Evolutionary conservation across 1,140 invertebrate genomes (phyloP).

Genomic region (Acromyrmex heyeri): DNA sequence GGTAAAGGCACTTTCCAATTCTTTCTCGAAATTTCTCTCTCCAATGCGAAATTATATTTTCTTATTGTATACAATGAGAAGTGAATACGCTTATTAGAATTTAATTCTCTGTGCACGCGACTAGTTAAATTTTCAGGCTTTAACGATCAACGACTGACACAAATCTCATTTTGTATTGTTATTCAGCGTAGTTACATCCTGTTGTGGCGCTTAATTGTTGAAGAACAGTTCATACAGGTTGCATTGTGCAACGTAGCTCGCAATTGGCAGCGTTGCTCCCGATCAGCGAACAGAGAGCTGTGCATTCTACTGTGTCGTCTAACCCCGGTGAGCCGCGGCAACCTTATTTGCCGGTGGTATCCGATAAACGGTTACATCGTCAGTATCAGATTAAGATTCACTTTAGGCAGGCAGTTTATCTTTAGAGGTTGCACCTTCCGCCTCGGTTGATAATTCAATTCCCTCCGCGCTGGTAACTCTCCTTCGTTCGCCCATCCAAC

Average conservation of each 20-base stretch:
- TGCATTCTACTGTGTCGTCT: constrained; percentile 26
- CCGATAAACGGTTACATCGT: constrained; percentile 75
- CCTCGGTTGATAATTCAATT: constrained; percentile 86
- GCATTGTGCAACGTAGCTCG: neutral
- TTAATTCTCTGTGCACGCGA: neutral
- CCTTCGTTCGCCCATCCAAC: constrained; percentile 73
- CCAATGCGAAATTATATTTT: neutral
- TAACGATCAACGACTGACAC: constrained; percentile 19
- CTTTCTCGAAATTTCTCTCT: neutral
- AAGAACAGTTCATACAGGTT: neutral
- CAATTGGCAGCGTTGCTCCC: constrained; percentile 21
- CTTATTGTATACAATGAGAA: neutral
- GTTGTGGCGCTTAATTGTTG: constrained; percentile 10
- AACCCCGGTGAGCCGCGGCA: constrained; percentile 37
- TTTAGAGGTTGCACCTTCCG: constrained; percentile 84
- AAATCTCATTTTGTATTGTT: constrained; percentile 21
- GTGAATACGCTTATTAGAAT: neutral
- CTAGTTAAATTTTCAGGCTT: constrained; percentile 1
- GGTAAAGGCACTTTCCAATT: neutral
- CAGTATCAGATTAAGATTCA: constrained; percentile 80
- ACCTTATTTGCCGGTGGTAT: constrained; percentile 60
- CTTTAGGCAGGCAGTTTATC: constrained; percentile 80
- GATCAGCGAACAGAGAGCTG: constrained; percentile 27
- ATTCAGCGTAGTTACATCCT: neutral
- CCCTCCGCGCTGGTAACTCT: constrained; percentile 82